Base-by-base conservation (phyloP, 2,113 vertebrate genomes). In the Misgurnus mizolepis region DNA sequence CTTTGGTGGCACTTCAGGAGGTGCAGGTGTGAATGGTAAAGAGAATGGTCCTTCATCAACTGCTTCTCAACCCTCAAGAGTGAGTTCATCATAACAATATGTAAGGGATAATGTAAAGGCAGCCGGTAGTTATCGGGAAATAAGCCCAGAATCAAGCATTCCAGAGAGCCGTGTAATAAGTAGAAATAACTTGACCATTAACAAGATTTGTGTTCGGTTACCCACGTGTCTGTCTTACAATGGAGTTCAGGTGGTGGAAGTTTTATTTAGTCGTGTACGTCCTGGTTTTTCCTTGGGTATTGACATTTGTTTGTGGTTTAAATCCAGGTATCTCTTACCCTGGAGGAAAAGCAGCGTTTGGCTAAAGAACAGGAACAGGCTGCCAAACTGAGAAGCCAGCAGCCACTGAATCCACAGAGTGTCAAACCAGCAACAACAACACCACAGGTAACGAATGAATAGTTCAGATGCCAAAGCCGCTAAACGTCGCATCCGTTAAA, bases 311-410 rank as follows among this genome's bases (percentile, higher is more conserved):
- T 69, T 79, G 34, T 79, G 69, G 41, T 72, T 70, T 49, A 2
- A 34, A 2, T 15, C 40, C 10, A 99, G 97, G 92, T 92, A 82
- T 95, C 96, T 58, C 94, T 99, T 84, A 98, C 97, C 17, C 91
- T 99, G 66, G 98, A 99, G 89, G 97, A 99, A 89, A 99, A 99
- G 86, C 97, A 99, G 85, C 96, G 95, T 75, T 88, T 99, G 87
- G 98, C 98, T 60, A 98, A 98, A 88, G 96, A 99, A 67, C 98
- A 99, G 83, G 98, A 99, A 72, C 98, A 99, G 88, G 96, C 94
- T 6, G 96, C 95, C 84, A 98, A 98, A 89, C 90, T 99, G 86
- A 96, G 95, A 88, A 98, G 87, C 83, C 98, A 99, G 88, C 95
- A 95, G 78, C 96, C 97, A 5, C 91, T 99, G 64, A 94, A 93